Percentiles rank a stretch among this genome's conserved stretches.
phyloP scores from a whole-genome alignment of 2,113 vertebrate species.

The Himantopus leucocephalus region DNA sequence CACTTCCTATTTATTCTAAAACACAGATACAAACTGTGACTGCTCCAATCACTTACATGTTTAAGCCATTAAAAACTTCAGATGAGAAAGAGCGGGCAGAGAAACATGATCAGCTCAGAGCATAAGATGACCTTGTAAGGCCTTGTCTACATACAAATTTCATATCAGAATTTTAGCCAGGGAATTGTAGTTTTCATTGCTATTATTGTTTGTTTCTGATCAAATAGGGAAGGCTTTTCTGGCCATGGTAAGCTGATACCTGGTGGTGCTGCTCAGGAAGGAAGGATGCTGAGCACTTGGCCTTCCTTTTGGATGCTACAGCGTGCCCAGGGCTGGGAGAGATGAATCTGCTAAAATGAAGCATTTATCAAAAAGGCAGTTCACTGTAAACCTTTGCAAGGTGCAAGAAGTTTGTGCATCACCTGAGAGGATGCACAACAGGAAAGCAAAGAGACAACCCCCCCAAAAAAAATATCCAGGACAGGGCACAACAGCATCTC shows the following conservation, averaged over 20 bases:
- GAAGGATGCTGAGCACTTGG: neutral
- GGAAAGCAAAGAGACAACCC: neutral
- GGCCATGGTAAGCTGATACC: neutral
- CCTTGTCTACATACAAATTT: neutral
- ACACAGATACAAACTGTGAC: neutral
- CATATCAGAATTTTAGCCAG: neutral
- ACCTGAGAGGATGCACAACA: neutral
- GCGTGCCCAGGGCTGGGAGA: accelerated
- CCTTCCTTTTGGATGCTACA: neutral
- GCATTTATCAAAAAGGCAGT: neutral
- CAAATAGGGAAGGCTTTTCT: neutral
- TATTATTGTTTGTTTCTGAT: neutral
- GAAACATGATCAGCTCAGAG: neutral
- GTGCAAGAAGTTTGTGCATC: neutral
- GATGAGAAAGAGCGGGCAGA: neutral
- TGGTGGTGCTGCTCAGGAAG: neutral
- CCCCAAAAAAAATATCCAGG: neutral
- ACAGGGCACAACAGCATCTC: neutral
- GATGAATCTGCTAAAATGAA: neutral
- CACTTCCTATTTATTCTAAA: constrained; percentile 50
- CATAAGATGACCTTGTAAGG: neutral
- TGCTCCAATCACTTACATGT: neutral
- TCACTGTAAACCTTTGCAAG: neutral
- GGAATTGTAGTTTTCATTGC: neutral
- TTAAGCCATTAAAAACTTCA: constrained; percentile 5